phyloP scores from a whole-genome alignment of 2,888 invertebrate genomes.

The Eupithecia vulgata region DNA sequence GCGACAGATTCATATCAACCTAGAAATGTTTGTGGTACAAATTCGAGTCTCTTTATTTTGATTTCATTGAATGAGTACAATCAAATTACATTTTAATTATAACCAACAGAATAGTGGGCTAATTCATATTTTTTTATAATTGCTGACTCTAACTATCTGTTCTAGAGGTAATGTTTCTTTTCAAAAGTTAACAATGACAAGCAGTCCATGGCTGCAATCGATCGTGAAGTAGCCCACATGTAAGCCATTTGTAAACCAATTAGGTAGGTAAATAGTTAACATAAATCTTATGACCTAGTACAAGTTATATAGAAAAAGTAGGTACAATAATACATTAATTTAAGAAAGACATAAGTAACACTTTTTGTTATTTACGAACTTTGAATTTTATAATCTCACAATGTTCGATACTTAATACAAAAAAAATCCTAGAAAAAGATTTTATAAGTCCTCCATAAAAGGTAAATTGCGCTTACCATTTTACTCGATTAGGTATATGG shows the following conservation, averaged over 20 bases:
- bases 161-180: neutral
- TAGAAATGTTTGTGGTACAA: neutral
- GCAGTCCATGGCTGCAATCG: neutral
- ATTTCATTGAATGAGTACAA: neutral
- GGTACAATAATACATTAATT: neutral
- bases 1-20: neutral
- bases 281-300: neutral
- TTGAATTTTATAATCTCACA: neutral
- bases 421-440: too few relatives aligned
- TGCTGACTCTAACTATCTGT: neutral
- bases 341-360: neutral
- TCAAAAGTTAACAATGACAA: neutral
- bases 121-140: neutral
- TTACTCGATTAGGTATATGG: too few relatives aligned
- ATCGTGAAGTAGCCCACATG: neutral
- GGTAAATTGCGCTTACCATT: too few relatives aligned
- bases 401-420: too few relatives aligned
- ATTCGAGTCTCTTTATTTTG: neutral
- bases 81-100: neutral
- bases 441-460: too few relatives aligned
- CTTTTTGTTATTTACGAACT: neutral
- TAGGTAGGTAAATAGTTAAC: neutral
- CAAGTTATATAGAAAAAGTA: too few relatives aligned
- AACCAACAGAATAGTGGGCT: neutral
- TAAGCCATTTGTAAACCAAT: neutral